Base-by-base conservation (phyloP, 2,797 vertebrate species). In the Megaceryle alcyon region DNA sequence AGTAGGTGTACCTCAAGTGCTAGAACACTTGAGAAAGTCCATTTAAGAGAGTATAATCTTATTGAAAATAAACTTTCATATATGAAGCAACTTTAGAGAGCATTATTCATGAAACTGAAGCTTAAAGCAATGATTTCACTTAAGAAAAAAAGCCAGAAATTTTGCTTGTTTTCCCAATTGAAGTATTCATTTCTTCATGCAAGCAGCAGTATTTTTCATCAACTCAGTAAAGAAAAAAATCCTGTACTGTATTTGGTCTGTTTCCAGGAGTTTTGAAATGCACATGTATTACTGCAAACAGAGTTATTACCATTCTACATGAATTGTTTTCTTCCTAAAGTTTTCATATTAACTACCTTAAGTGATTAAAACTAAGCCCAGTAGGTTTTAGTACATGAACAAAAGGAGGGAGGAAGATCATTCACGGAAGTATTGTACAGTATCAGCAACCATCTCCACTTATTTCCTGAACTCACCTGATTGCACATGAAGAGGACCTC, bases 401-500 rank as follows among this genome's bases (percentile, higher is more conserved):
- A 87, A 57, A 63, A 18, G 7, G n/a, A 65, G 7, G 26, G 92
- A 76, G 11, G 3, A 84, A 72, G 51, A 69, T 5, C 14, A 26
- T 15, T 49, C 41, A 75, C 37, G 63, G 14, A 11, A 86, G n/a
- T 7, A 35, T 71, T 37, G 33, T 60, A 56, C 21, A 83, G 23
- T 12, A 49, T 15, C 20, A 78, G 23, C n/a, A 56, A 28, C 31
- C 21, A n/a, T 35, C 15, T 68, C 35, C 29, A 35, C 20, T 0
- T 20, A 35, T 12, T 35, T 63, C 49, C 53, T 11, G 43, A 76
- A 79, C 97, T 97, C 90, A 99, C 99, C 98, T 97, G 94, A 97
- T 14, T 82, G 11, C 6, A 46, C 41, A 12, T 95, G 93, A 90
- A 97, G 46, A 31, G 23, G 71, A 14, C 99, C 99, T 81, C 95